Evolutionary conservation across 1,140 invertebrate genomes (phyloP), one percentile per base, ranked within the genome.

Genomic region (Lepidostoma basale): DNA sequence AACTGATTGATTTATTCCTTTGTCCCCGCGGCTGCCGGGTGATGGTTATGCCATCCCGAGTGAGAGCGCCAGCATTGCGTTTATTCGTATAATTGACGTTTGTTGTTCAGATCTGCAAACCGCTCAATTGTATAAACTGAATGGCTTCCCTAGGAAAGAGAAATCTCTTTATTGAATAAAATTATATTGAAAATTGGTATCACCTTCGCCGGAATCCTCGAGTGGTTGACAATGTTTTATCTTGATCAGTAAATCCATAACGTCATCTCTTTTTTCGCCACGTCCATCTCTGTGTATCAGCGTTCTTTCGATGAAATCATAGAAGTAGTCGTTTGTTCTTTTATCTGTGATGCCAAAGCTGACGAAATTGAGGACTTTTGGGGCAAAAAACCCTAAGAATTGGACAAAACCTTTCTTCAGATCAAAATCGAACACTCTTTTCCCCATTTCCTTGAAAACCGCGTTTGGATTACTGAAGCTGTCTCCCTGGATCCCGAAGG

Each of bases 151-250:
- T 3, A 9, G 33, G 2, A 36, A 36, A 9, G 10, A 16, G 2
- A 10, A 47, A 47, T 4, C 83, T 84, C 28, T 86, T 74, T 16
- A 84, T 81, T 28, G n/a, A n/a, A n/a, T n/a, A n/a, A n/a, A n/a
- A 87, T 79, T 16, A 88, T 47, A 28, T 86, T 73, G 73, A 87
- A 85, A 1, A 87, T 78, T 8, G 87, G n/a, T n/a, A 47, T n/a
- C 10, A 69, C 67, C 62, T 64, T 26, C 64, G 63, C 16, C 74
- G 67, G 78, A 12, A 16, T 63, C 59, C 25, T 69, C 60, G 20
- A 63, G 63, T 20, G 42, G 23, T 69, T 63, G 60, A 30, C 69
- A 71, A 25, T 75, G 69, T 59, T 74, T 74, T 49, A 80, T 45
- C 56, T 81, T 66, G 3, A 83, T 78, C 6, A 84, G 23, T 20